These are phyloP conservation scores for Melospiza melodia DNA, from an alignment of 2,113 vertebrate species.

Conservation along the genomic window DNA sequence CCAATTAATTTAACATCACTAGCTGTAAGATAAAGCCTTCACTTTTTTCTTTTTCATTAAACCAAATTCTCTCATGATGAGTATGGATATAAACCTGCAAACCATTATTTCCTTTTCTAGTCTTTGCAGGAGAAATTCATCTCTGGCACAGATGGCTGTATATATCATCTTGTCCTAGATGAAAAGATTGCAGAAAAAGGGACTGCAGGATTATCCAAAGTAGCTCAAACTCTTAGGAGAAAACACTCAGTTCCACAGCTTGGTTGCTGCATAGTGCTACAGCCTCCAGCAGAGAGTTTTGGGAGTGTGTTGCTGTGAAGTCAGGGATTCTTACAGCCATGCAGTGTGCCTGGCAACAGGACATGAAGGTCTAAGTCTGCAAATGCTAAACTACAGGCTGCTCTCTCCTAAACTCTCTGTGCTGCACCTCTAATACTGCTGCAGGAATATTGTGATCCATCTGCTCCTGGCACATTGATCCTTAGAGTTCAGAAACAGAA, in stretches of 20 bases:
- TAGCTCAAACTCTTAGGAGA: background rate
- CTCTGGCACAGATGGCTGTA: background rate
- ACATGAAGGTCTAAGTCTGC: background rate
- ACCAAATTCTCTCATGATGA: background rate
- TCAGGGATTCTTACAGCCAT: background rate
- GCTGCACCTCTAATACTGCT: background rate
- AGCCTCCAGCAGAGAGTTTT: background rate
- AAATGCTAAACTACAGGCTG: background rate
- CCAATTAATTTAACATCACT: background rate
- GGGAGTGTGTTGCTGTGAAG: background rate
- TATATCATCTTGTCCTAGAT: background rate
- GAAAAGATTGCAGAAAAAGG: background rate
- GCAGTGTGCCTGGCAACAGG: background rate
- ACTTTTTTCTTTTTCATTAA: slow-evolving; percentile 8
- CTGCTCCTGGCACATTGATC: background rate
- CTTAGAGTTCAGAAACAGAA: background rate
- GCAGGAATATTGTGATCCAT: rapidly evolving
- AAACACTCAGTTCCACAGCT: background rate
- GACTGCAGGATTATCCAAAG: background rate
- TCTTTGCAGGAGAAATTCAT: background rate
- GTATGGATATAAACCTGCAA: slow-evolving; percentile 20
- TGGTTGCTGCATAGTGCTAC: rapidly evolving
- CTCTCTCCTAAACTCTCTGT: background rate
- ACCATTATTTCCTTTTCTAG: background rate
- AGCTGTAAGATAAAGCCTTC: background rate